Evolutionary conservation across 2,113 vertebrate species (phyloP).

Genomic region (Phalacrocorax carbo): DNA sequence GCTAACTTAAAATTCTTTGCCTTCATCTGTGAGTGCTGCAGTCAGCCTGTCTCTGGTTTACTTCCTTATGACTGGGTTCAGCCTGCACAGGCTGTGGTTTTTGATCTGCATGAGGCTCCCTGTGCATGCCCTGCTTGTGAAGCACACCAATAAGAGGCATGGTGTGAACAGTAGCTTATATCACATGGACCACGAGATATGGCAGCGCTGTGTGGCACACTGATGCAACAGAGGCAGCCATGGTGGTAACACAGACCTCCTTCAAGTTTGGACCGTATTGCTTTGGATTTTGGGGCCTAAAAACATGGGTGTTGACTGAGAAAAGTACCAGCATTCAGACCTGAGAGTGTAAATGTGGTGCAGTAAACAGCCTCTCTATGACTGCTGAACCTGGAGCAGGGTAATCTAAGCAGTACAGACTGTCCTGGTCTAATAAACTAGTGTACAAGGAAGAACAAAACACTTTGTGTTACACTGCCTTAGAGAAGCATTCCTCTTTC

Average conservation of each 20-base stretch:
- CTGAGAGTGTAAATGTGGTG: neutral
- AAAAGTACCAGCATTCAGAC: neutral
- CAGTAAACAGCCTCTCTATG: neutral
- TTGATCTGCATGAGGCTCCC: neutral
- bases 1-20: neutral
- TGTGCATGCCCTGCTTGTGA: neutral
- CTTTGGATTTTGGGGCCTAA: neutral
- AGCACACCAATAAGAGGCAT: neutral
- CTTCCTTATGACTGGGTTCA: neutral
- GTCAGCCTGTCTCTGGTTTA: neutral
- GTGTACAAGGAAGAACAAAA: neutral
- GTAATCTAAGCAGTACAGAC: neutral
- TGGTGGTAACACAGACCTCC: neutral
- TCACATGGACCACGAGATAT: fast-evolving
- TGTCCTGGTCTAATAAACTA: neutral
- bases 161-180: neutral
- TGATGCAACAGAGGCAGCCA: neutral
- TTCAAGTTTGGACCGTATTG: fast-evolving
- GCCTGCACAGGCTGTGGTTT: neutral
- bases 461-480: neutral
- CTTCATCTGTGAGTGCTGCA: neutral
- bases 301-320: neutral
- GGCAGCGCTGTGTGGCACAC: neutral
- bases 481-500: neutral
- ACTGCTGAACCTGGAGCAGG: neutral